A percentile compares a stretch with the other conserved stretches of the same genome.
These are phyloP conservation scores for Trinorchestia longiramus DNA, from an alignment of 1,140 invertebrate genomes.

Conservation along the genomic window DNA sequence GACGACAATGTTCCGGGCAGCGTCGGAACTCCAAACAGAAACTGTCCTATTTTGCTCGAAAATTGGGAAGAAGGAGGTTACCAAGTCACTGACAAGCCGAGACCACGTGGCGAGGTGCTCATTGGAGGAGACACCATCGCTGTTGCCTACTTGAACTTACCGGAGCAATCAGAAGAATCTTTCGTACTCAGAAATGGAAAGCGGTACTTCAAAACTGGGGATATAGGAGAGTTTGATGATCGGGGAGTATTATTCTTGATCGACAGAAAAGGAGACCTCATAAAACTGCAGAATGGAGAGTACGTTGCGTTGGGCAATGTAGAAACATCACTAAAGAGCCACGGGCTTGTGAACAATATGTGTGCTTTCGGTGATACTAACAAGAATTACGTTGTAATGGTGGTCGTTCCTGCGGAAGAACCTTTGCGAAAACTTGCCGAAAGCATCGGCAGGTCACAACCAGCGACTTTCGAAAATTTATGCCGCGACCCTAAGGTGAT, in stretches of 20 bases:
- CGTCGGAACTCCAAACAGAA: conserved; percentile 67
- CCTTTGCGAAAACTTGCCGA: background rate
- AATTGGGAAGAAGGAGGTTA: conserved; percentile 69
- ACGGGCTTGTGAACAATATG: conserved; percentile 29
- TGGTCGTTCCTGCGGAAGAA: conserved; percentile 9
- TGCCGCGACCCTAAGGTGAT: conserved; percentile 69
- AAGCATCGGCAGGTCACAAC: conserved; percentile 60
- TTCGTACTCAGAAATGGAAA: conserved; percentile 85
- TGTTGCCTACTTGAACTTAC: conserved; percentile 92
- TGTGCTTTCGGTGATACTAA: conserved; percentile 1
- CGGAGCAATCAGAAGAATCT: conserved; percentile 89
- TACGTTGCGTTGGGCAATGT: conserved; percentile 39
- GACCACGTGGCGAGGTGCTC: conserved; percentile 63
- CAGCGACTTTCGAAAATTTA: conserved; percentile 67
- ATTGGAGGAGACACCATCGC: conserved; percentile 85
- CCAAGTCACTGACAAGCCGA: conserved; percentile 64
- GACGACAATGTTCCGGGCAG: conserved; percentile 68
- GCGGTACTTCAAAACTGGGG: conserved; percentile 94
- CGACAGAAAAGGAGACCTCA: conserved; percentile 69
- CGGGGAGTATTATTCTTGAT: conserved; percentile 59
- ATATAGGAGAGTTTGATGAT: conserved; percentile 80
- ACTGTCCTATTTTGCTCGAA: conserved; percentile 67
- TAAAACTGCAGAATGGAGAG: conserved; percentile 65
- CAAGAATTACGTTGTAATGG: conserved; percentile 4
- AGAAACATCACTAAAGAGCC: background rate